Conservation (phyloP, 2,888 invertebrate genomes). For the Chalcosyrphus nemorum region DNA sequence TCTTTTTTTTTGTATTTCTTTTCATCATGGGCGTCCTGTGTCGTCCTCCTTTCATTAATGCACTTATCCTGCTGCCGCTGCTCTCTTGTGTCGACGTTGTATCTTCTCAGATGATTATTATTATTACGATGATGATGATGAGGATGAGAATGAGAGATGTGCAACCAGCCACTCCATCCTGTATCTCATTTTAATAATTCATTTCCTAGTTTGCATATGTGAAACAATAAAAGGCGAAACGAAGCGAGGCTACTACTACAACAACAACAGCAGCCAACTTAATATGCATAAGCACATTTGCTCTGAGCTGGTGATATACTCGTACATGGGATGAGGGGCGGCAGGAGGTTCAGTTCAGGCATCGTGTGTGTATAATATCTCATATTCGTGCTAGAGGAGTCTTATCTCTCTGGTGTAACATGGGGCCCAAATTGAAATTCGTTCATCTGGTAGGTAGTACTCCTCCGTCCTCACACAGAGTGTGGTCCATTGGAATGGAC, state of each 20-base stretch:
- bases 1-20: neutral
- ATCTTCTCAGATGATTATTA: neutral
- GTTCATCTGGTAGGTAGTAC: no score
- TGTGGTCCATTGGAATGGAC: constrained; percentile 32
- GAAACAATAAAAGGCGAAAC: constrained; percentile 70
- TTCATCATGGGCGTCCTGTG: neutral
- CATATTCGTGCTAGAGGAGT: neutral
- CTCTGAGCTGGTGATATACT: constrained; percentile 1
- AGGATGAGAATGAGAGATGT: constrained; percentile 35
- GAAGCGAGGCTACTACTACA: constrained; percentile 30
- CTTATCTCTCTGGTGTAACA: constrained; percentile 38
- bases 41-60: constrained; percentile 45
- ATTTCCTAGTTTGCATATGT: constrained; percentile 72
- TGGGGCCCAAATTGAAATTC: constrained; percentile 50
- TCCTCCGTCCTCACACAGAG: no score
- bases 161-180: constrained; percentile 59
- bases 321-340: neutral
- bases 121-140: constrained; percentile 14
- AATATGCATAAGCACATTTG: constrained; percentile 65
- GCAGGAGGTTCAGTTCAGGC: constrained; percentile 3
- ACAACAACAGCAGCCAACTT: constrained; percentile 30
- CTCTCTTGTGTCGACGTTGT: neutral
- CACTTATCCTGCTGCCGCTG: constrained; percentile 39
- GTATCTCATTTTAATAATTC: constrained; percentile 72
- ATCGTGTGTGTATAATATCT: no score